Evolutionary conservation across 2,797 vertebrate genomes (phyloP).

Genomic region (Pangasius macronema): DNA sequence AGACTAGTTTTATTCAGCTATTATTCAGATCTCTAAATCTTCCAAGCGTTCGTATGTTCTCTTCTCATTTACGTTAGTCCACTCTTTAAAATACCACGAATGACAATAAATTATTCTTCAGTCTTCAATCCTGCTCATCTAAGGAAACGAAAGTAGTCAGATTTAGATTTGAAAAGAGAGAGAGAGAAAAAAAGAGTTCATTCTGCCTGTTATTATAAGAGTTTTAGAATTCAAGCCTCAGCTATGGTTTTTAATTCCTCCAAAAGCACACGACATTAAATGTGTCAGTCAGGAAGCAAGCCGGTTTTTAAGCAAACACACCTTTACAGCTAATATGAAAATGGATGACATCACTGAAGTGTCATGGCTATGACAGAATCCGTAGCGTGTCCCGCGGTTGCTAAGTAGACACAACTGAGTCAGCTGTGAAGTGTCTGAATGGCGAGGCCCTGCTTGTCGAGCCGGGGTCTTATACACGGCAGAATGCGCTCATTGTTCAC

Average conservation of each 20-base stretch:
- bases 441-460: background rate
- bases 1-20: background rate
- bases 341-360: background rate
- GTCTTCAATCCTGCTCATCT: background rate
- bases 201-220: background rate
- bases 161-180: background rate
- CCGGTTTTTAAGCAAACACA: background rate
- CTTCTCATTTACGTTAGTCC: background rate
- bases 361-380: background rate
- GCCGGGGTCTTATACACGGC: conserved; percentile 6
- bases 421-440: conserved; percentile 24
- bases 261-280: background rate
- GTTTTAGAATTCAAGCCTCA: background rate
- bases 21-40: too few species aligned
- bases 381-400: background rate
- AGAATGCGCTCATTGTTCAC: conserved; percentile 38
- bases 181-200: too few species aligned
- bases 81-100: background rate
- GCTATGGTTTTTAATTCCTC: background rate
- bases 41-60: background rate
- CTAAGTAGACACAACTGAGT: conserved; percentile 4
- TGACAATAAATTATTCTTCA: background rate
- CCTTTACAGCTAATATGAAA: background rate
- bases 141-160: too few species aligned
- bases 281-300: background rate